Base-by-base conservation (phyloP, 2,797 vertebrate species). In the Nannoperca australis region DNA sequence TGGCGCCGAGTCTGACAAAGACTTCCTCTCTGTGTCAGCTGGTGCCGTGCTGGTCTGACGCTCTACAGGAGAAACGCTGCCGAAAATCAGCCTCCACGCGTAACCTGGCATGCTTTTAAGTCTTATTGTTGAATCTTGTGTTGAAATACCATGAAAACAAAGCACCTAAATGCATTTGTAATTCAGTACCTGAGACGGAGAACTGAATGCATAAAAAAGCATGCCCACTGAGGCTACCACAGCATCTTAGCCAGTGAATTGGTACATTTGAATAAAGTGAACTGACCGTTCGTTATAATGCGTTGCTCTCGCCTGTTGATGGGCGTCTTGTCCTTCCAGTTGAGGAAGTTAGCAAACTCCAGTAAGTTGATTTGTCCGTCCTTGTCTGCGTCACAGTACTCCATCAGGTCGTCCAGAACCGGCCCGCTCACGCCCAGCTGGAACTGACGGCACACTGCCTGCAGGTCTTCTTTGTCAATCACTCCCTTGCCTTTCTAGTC, bases 311-410 rank as follows among this genome's bases (percentile, higher is more conserved):
- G 79, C 1, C 86, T 83, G 65, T 82, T 91, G 79, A 97, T 70
- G 7, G 93, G 91, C 88, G 92, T 94, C 92, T 91, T 96, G 85
- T 97, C 94, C 93, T 97, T 98, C 97, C 97, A 98, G 89, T 94
- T 98, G 69, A 99, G 95, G 85, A 97, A 98, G 88, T 97, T 97
- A 0, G 87, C 87, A 90, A 99, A 99, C 80, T 98, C 96, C 62
- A 90, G 27, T 73, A 96, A 97, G 94, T 91, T 93, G 79, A 99
- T 95, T 10, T 90, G 65, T 63, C 96, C 97, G 3, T 97, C 96
- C 56, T 94, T 90, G 88, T 97, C 94, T 40, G 90, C 73, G 76
- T 97, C 97, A 79, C 98, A 98, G 86, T 88, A 94, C 17, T 96
- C 89, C 91, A 98, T 94, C 34, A 99, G 94, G 20, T 92, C 91